Evolutionary conservation across 2,113 vertebrate genomes (phyloP).

Genomic region (Catharus fuscescens): DNA sequence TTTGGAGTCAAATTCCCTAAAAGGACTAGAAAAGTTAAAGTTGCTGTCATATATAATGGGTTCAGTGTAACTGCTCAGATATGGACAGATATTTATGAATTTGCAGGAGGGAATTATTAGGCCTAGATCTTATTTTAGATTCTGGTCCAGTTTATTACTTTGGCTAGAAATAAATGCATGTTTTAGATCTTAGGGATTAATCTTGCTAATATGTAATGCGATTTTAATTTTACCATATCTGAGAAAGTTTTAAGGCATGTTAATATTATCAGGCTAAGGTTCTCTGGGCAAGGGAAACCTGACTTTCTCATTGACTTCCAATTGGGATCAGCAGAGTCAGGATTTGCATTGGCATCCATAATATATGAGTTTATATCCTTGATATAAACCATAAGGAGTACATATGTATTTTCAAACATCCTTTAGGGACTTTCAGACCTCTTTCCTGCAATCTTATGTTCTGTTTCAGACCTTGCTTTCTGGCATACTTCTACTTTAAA

Average conservation of each 20-base stretch:
- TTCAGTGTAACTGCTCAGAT: neutral
- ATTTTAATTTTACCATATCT: neutral
- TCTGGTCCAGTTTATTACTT: neutral
- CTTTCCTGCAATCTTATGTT: neutral
- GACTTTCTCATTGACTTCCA: neutral
- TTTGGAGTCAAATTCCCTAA: neutral
- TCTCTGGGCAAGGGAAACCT: neutral
- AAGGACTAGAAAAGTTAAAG: neutral
- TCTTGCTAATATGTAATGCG: neutral
- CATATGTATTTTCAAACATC: neutral
- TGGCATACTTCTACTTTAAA: neutral
- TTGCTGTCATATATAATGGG: neutral
- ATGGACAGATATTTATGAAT: neutral
- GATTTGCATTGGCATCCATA: neutral
- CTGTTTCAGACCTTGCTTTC: neutral
- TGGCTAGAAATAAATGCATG: neutral
- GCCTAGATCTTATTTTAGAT: neutral
- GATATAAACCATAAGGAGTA: neutral
- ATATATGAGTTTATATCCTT: neutral
- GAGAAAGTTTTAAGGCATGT: neutral
- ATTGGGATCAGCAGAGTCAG: neutral
- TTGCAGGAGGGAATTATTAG: neutral
- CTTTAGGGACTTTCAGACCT: neutral
- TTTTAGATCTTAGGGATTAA: neutral
- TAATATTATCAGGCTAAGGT: neutral